Evolutionary conservation across 2,888 invertebrate genomes (phyloP), one percentile per base, ranked within the genome.

Genomic region (Ectemnius lituratus): DNA sequence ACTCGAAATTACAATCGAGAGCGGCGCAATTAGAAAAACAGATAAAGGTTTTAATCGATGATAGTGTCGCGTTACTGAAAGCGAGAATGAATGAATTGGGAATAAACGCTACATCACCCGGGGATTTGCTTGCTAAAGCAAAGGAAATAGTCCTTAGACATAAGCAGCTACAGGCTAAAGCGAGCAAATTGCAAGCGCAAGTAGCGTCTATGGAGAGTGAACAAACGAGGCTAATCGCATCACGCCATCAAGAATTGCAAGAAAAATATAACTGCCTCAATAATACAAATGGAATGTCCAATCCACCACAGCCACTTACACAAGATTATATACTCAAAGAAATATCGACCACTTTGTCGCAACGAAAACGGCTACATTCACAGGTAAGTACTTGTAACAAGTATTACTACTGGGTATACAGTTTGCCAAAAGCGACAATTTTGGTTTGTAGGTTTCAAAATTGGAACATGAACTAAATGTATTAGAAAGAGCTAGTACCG

Each of bases 1-100:
- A 97, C 91, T 94, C 95, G 85, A 95, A 95, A 86, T 91, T 98
- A 77, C 95, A 95, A 90, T 95, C 94, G 70, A 94, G 97, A 71
- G 96, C 96, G 58, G 95, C 95, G n/a, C 97, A 97, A 90, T 92
- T 98, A 83, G 97, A 98, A 88, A 97, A 97, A 89, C 97, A 98
- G 92, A 97, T 98, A 78, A 96, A 95, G 90, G 96, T 97, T 74
- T 92, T 99, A 78, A 97, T 98, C 80, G 96, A 96, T 85, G 98
- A 98, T 90, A 97, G 98, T 87, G 97, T 98, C 16, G 95, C 95
- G 37, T 92, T 98, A 81, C 92, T 98, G 56, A 97, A 97, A 90
- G 95, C 96, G 59, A 94, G 98, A 77, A 96, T 98, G 95, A 95
- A 95, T 84, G 98, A 98, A 92, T 92, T 99, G 82, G 97, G 97